phyloP scores from a whole-genome alignment of 2,113 vertebrate species.

The Cynocephalus volans region DNA sequence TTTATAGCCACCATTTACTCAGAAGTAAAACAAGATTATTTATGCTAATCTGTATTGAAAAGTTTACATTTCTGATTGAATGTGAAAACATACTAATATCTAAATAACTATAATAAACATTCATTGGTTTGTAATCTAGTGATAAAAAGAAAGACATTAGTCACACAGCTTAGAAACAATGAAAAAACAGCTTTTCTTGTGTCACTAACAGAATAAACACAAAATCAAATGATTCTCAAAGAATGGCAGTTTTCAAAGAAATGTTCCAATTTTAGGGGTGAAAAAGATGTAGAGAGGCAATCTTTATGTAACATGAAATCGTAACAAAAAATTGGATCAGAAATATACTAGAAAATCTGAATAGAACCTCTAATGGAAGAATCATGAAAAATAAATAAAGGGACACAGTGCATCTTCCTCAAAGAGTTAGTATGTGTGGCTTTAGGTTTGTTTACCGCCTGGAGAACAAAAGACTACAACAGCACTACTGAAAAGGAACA shows the following conservation, averaged over 20 bases:
- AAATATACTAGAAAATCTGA: not conserved
- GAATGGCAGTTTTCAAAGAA: conserved; percentile 83
- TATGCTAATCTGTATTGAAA: not conserved
- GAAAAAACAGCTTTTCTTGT: not conserved
- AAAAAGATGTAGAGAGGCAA: conserved; percentile 76
- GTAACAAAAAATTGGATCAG: conserved; percentile 60
- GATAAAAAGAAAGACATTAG: conserved; percentile 74
- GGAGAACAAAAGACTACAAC: conserved; percentile 47
- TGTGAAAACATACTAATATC: conserved; percentile 66
- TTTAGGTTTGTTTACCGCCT: conserved; percentile 42
- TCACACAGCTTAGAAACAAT: conserved; percentile 45
- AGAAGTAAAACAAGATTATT: not conserved
- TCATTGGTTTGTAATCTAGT: conserved; percentile 75
- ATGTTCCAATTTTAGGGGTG: conserved; percentile 63
- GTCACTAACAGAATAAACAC: conserved; percentile 81
- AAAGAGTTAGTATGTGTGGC: conserved; percentile 13
- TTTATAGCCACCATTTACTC: not conserved
- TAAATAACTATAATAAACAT: conserved; percentile 75
- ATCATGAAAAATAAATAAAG: conserved; percentile 77
- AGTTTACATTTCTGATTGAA: not conserved
- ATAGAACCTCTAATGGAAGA: conserved; percentile 64
- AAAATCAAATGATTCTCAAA: conserved; percentile 80
- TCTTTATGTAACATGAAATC: conserved; percentile 83
- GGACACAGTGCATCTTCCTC: conserved; percentile 45
- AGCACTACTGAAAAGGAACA: conserved; percentile 31